Conservation (phyloP, 2,797 vertebrate genomes). For the Borostomias antarcticus region DNA sequence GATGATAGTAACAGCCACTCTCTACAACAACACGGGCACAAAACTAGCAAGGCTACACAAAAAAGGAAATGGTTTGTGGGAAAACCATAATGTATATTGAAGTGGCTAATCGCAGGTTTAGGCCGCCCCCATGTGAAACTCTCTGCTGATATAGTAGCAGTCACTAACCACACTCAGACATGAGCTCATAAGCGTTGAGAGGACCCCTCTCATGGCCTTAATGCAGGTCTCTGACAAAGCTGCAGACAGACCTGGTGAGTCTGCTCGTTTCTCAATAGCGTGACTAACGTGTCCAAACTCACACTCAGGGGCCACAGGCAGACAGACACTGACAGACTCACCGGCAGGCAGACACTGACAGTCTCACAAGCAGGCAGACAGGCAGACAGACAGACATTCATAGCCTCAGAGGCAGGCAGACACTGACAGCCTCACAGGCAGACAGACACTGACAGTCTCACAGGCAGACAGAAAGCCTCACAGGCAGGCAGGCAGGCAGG, state of each 20-base stretch:
- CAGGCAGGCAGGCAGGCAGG: not conserved
- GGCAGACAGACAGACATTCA: not conserved
- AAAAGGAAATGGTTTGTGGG: slow-evolving; percentile 8
- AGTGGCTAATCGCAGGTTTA: too few species aligned
- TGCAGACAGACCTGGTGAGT: not conserved
- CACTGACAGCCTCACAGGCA: not conserved
- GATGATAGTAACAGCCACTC: not conserved
- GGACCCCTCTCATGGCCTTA: not conserved
- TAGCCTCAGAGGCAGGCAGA: not conserved
- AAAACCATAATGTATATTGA: too few species aligned
- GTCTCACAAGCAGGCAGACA: not conserved
- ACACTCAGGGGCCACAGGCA: not conserved
- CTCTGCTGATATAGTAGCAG: not conserved
- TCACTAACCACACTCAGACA: not conserved
- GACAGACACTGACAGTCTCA: not conserved
- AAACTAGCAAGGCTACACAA: not conserved
- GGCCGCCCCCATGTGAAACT: not conserved
- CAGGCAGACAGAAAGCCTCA: not conserved
- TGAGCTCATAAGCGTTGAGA: not conserved
- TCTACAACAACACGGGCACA: not conserved
- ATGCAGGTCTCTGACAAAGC: not conserved
- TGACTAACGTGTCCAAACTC: too few species aligned
- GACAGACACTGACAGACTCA: not conserved
- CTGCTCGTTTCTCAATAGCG: not conserved
- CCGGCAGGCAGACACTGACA: not conserved